These are phyloP conservation scores for Potorous gilbertii DNA, from an alignment of 2,797 vertebrate genomes.

Conservation along the genomic window DNA sequence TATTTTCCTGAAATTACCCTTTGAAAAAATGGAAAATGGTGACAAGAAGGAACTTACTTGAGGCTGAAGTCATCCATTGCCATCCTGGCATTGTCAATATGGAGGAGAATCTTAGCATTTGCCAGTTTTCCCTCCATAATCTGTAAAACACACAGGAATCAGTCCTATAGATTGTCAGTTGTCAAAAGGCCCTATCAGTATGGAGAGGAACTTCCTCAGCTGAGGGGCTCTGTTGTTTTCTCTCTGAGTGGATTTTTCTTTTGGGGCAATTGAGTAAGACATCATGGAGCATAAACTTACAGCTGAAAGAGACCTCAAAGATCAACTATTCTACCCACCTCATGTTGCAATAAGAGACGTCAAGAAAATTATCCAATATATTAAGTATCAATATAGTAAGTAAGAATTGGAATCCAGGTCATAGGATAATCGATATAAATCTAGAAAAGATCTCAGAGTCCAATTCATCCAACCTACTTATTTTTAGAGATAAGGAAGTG, in stretches of 20 bases:
- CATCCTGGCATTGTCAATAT: constrained; percentile 87
- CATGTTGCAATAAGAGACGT: not conserved
- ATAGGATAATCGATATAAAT: not conserved
- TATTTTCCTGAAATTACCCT: constrained; percentile 39
- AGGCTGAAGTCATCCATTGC: constrained; percentile 87
- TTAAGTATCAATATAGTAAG: not conserved
- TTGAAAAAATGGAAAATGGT: not conserved
- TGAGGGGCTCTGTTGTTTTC: not conserved
- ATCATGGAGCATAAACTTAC: not conserved
- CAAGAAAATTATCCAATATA: not conserved
- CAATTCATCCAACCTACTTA: not conserved
- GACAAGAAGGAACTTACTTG: constrained; percentile 83
- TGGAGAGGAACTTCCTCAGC: not conserved
- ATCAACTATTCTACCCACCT: not conserved
- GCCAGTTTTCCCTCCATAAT: constrained; percentile 83
- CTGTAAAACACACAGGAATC: constrained; percentile 79
- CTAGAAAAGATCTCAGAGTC: not conserved
- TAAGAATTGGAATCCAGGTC: not conserved
- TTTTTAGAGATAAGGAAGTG: not conserved
- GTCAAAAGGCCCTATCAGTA: not conserved
- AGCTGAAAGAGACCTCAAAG: not conserved
- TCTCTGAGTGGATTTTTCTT: not conserved
- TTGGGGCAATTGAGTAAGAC: not conserved
- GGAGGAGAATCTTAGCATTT: constrained; percentile 84
- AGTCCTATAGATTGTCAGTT: not conserved